These are phyloP conservation scores for Diaphora mendica DNA, from an alignment of 2,888 invertebrate genomes.

Conservation along the genomic window DNA sequence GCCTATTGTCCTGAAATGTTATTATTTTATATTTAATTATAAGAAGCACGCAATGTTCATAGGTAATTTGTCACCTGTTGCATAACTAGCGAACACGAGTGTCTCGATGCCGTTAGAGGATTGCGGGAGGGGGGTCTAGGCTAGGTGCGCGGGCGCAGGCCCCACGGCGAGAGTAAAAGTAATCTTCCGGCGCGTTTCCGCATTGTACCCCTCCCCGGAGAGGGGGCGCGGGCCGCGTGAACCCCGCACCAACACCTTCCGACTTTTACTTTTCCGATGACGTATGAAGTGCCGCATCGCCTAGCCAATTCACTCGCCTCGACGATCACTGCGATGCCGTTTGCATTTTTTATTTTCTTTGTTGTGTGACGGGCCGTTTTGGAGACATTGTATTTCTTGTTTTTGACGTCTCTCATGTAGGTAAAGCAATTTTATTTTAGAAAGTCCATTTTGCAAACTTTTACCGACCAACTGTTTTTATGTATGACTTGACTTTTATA, in stretches of 20 bases:
- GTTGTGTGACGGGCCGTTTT: slow-evolving; percentile 16
- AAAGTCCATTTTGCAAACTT: slow-evolving; percentile 11
- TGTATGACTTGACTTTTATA: neutral
- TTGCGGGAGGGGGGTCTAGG: slow-evolving; percentile 15
- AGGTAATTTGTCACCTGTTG: slow-evolving; percentile 37
- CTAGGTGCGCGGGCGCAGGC: slow-evolving; percentile 46
- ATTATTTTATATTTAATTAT: slow-evolving; percentile 20
- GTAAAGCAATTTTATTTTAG: slow-evolving; percentile 13
- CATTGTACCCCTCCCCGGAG: slow-evolving; percentile 44
- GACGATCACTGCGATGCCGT: slow-evolving; percentile 15
- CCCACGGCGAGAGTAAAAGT: slow-evolving; percentile 77
- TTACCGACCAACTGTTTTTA: neutral
- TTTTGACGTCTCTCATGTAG: slow-evolving; percentile 8
- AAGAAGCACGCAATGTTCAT: slow-evolving; percentile 20
- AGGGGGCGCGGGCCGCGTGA: slow-evolving; percentile 20
- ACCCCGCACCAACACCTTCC: slow-evolving; percentile 59
- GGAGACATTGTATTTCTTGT: slow-evolving; percentile 4
- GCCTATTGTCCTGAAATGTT: neutral
- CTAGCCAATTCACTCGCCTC: slow-evolving; percentile 23
- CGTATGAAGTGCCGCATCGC: slow-evolving; percentile 40
- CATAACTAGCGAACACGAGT: slow-evolving; percentile 31
- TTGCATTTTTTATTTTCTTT: slow-evolving; percentile 17
- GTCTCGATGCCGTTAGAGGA: slow-evolving; percentile 9
- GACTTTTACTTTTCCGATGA: slow-evolving; percentile 80
- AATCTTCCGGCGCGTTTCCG: slow-evolving; percentile 77